Conservation (phyloP, 2,113 vertebrate genomes). For the Orycteropus afer region DNA sequence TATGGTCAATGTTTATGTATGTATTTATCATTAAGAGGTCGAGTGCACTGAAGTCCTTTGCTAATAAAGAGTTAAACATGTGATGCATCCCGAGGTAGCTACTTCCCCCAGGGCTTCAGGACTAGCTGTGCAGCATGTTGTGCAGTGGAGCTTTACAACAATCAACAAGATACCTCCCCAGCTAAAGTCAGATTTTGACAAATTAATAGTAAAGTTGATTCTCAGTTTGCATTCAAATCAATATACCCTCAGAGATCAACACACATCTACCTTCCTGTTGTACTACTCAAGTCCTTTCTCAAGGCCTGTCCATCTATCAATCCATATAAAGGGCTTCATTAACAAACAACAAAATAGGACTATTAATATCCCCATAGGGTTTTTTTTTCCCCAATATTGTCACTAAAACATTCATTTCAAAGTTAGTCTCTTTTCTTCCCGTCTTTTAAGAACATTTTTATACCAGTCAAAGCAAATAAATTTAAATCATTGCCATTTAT, state of each 20-base stretch:
- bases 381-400: background rate
- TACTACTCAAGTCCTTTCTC: constrained; percentile 9
- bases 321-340: constrained; percentile 12
- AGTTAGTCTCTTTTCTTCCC: background rate
- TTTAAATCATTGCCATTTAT: background rate
- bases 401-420: background rate
- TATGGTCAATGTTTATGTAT: rapidly evolving
- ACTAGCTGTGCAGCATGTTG: background rate
- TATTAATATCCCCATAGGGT: background rate
- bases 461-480: background rate
- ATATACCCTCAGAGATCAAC: constrained; percentile 4
- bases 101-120: background rate
- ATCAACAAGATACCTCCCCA: background rate
- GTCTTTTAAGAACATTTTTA: background rate
- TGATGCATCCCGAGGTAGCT: no score
- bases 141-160: background rate
- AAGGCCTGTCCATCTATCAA: constrained; percentile 1
- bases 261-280: background rate
- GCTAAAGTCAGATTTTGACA: background rate
- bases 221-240: constrained; percentile 38
- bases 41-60: background rate
- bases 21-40: background rate
- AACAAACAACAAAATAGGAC: background rate
- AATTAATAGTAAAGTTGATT: constrained; percentile 1
- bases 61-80: background rate